These are phyloP conservation scores for Criorhina ranunculi DNA, from an alignment of 2,888 invertebrate genomes.

Conservation along the genomic window DNA sequence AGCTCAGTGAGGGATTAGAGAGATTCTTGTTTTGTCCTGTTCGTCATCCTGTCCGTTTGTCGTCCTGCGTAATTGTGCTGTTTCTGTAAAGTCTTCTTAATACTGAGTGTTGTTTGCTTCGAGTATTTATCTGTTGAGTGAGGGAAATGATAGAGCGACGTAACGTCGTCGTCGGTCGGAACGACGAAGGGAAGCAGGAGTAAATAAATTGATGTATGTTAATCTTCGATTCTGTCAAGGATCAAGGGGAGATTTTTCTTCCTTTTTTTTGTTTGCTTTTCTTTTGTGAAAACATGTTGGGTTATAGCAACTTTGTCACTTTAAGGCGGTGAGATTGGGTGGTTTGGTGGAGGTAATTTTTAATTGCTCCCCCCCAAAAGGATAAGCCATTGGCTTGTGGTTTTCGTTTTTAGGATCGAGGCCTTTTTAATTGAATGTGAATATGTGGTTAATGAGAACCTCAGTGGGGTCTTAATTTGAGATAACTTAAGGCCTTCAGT, in stretches of 20 bases:
- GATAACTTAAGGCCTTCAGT: too few species aligned
- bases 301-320: slow-evolving; percentile 28
- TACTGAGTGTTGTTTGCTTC: slow-evolving; percentile 53
- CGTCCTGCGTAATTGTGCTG: slow-evolving; percentile 51
- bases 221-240: slow-evolving; percentile 69
- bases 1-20: slow-evolving; percentile 67
- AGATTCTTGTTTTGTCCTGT: slow-evolving; percentile 55
- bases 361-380: background rate
- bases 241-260: slow-evolving; percentile 50
- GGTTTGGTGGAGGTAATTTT: slow-evolving; percentile 14
- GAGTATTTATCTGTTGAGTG: slow-evolving; percentile 40
- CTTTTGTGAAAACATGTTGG: slow-evolving; percentile 5
- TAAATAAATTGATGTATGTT: slow-evolving; percentile 69
- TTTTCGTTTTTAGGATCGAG: background rate
- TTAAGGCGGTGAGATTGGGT: slow-evolving; percentile 3
- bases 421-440: background rate
- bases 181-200: background rate
- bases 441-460: too few species aligned
- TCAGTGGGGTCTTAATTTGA: too few species aligned
- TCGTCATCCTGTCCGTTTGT: slow-evolving; percentile 46
- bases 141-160: background rate
- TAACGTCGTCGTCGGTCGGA: too few species aligned
- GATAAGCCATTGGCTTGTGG: background rate
- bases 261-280: slow-evolving; percentile 7
- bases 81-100: slow-evolving; percentile 51